phyloP scores from a whole-genome alignment of 2,888 invertebrate genomes.

The Branchellion lobata region DNA sequence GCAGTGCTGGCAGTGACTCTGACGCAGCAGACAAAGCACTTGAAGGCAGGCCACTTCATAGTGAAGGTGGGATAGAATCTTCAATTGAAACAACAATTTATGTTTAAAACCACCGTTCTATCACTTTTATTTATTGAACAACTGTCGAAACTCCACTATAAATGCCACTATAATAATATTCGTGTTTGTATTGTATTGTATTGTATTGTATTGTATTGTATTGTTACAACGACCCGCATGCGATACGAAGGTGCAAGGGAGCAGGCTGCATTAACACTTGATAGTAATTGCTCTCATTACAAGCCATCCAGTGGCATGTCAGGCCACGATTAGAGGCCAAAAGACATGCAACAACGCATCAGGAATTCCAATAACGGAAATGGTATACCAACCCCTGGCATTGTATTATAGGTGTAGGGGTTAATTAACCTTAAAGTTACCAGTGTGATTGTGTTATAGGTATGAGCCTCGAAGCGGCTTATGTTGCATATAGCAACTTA shows the following conservation, averaged over 20 bases:
- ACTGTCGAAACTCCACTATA: too few relatives aligned
- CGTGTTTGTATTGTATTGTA: too few relatives aligned
- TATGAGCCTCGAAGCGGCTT: too few relatives aligned
- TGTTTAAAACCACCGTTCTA: too few relatives aligned
- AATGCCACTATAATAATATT: too few relatives aligned
- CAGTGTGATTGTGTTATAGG: too few relatives aligned
- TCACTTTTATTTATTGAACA: too few relatives aligned
- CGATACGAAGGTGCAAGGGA: neutral
- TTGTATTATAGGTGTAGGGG: neutral
- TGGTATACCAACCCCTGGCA: neutral
- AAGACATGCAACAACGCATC: neutral
- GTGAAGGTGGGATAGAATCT: too few relatives aligned
- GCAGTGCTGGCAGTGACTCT: too few relatives aligned
- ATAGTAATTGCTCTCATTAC: constrained; percentile 21
- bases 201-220: neutral
- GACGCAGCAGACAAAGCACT: too few relatives aligned
- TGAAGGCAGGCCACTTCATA: too few relatives aligned
- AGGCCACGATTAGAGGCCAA: neutral
- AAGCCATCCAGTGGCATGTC: neutral
- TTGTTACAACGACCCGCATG: neutral
- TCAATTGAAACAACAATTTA: too few relatives aligned
- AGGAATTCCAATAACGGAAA: constrained; percentile 9
- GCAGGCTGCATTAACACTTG: neutral
- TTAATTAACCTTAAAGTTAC: constrained; percentile 17
- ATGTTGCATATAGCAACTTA: neutral